These are phyloP conservation scores for Mastigias papua DNA, from an alignment of 30 jellyfish, hydroid and myxozoan genomes.

Conservation along the genomic window DNA sequence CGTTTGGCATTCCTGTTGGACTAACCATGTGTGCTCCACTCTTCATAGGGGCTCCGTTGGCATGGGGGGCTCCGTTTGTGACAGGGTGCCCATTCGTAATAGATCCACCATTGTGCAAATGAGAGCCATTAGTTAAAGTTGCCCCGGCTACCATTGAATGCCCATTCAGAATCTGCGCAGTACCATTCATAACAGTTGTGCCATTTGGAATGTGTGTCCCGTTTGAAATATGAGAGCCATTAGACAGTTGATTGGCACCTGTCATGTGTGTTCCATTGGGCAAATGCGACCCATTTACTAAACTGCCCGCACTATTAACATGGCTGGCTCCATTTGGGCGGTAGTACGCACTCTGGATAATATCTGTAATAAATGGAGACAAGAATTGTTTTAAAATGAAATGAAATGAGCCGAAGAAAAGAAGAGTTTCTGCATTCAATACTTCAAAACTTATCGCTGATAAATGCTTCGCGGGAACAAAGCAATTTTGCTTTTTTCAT, in stretches of 20 bases:
- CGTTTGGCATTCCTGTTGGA: conserved; percentile 61
- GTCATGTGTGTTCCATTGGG: conserved; percentile 35
- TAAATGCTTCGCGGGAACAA: too few species aligned
- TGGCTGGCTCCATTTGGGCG: conserved; percentile 7
- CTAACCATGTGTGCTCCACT: conserved; percentile 59
- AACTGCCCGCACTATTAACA: background rate
- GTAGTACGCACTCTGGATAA: background rate
- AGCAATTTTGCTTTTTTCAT: too few species aligned
- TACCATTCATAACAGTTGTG: conserved; percentile 5
- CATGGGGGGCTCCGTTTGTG: conserved; percentile 19
- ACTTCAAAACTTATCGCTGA: too few species aligned
- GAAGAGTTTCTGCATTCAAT: too few species aligned
- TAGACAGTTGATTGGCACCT: conserved; percentile 3
- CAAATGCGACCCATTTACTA: conserved; percentile 40
- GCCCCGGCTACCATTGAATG: conserved; percentile 18
- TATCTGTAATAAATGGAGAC: background rate
- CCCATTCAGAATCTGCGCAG: conserved; percentile 18
- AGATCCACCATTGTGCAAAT: conserved; percentile 27
- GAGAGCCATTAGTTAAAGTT: conserved; percentile 39
- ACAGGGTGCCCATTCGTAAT: conserved; percentile 32
- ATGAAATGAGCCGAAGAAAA: too few species aligned
- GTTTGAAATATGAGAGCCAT: conserved; percentile 28
- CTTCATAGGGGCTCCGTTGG: conserved; percentile 21
- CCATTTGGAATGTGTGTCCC: conserved; percentile 55
- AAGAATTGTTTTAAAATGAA: too few species aligned